phyloP scores from a whole-genome alignment of 1,140 invertebrate genomes.

The Drosophila lacertosa region DNA sequence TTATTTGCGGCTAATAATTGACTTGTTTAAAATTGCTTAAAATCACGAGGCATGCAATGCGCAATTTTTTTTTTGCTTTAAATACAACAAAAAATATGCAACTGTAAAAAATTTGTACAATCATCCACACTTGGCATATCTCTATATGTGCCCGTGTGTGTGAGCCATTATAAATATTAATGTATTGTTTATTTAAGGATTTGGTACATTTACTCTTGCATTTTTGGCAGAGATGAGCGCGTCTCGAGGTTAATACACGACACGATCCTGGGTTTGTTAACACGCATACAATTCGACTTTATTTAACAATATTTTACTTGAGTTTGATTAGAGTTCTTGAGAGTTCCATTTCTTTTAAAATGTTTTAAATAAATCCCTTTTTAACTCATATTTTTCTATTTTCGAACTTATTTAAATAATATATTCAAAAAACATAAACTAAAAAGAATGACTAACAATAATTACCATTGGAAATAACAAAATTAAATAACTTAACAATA shows the following conservation, averaged over 20 bases:
- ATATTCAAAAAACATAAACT: no score
- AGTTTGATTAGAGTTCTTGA: no score
- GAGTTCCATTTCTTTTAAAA: no score
- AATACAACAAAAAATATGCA: conserved; percentile 24
- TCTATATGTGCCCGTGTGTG: conserved; percentile 33
- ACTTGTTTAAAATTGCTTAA: conserved; percentile 75
- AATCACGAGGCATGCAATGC: conserved; percentile 68
- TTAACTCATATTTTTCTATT: no score
- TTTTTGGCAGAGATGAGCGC: conserved; percentile 3
- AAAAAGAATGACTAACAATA: no score
- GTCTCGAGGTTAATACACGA: neutral
- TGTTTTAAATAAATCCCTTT: no score
- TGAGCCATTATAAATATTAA: conserved; percentile 51
- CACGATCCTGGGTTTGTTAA: no score
- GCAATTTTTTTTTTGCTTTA: conserved; percentile 18
- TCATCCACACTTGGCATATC: conserved; percentile 20
- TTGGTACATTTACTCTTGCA: conserved; percentile 32
- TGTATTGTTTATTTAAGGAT: conserved; percentile 71
- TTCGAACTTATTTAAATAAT: no score
- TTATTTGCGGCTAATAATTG: conserved; percentile 70
- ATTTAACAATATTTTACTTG: no score
- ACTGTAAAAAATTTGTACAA: conserved; percentile 56
- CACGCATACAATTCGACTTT: no score
- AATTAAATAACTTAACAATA: no score
- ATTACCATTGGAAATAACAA: no score